Evolutionary conservation across 2,888 invertebrate species (phyloP), one percentile per base, ranked within the genome.

Genomic region (Eledone cirrhosa): DNA sequence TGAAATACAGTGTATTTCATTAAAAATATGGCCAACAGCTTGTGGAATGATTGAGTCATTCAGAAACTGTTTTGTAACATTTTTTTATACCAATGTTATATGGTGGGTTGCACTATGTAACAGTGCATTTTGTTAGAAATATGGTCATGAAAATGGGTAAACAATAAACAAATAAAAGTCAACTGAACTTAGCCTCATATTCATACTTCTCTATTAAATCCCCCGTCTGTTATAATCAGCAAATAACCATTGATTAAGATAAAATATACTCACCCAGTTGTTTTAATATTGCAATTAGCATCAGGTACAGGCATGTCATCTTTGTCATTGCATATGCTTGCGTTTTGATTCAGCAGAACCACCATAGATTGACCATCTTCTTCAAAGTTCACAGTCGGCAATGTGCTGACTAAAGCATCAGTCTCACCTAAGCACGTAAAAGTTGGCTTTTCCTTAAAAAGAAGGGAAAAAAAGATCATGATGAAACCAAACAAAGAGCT

Each of bases 301-400:
- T 90, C 90, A 13, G 89, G 89, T 69, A 84, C 83, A 8, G 85
- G 81, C 75, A 77, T 80, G 41, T 83, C 80, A 4, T 83, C 82
- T 79, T 81, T 81, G 27, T 80, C 82, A 27, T 80, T 81, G 69
- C 86, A 84, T 81, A 83, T 81, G n/a, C 74, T 78, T 77, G 84
- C 85, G 29, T 77, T 80, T 74, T 84, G 82, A 48, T 82, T 47
- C 74, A 65, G 67, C 27, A 47, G 27, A n/a, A 11, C 22, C 29
- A 90, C 77, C 82, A 88, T 83, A n/a, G 82, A 80, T 48, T 87
- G 85, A 24, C 88, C 85, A 83, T 90, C 90, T n/a, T 82, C 82
- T 77, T 86, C 83, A 79, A 83, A 89, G 80, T 87, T 82, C 11
- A 83, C 82, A 7, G 77, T 80, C 16, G 41, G 78, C 22, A 82